Conservation (phyloP, 1,140 invertebrate genomes). For the Neodiprion lecontei region DNA sequence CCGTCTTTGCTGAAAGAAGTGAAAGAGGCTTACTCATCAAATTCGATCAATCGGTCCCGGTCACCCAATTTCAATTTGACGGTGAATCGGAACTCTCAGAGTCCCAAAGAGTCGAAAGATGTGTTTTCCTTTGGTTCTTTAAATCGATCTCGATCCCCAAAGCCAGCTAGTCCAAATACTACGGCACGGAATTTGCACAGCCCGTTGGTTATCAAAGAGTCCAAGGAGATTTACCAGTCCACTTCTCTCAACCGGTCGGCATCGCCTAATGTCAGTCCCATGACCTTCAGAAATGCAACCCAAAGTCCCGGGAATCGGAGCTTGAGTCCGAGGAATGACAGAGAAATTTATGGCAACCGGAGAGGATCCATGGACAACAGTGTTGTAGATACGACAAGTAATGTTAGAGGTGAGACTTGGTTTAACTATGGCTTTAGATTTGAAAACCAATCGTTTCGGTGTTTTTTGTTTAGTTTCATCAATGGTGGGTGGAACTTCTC, state of each 20-base stretch:
- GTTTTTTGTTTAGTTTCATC: conserved; percentile 64
- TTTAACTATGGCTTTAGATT: background rate
- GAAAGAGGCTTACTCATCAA: conserved; percentile 49
- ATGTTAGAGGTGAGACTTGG: conserved; percentile 61
- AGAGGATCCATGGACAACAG: conserved; percentile 48
- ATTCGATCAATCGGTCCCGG: conserved; percentile 47
- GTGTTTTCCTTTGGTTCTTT: conserved; percentile 32
- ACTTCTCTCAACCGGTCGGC: conserved; percentile 48
- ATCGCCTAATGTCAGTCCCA: conserved; percentile 48
- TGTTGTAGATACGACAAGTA: conserved; percentile 72
- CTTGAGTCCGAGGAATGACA: conserved; percentile 57
- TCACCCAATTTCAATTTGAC: conserved; percentile 38
- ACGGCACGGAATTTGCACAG: conserved; percentile 45
- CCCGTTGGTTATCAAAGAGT: conserved; percentile 53
- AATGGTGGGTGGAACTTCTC: conserved; percentile 66
- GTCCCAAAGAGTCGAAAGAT: conserved; percentile 41
- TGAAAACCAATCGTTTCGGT: conserved; percentile 19
- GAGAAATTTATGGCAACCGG: conserved; percentile 50
- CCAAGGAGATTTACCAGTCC: conserved; percentile 49
- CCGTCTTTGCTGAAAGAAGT: conserved; percentile 54
- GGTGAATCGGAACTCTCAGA: conserved; percentile 32
- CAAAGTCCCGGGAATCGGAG: conserved; percentile 52
- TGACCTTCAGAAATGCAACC: conserved; percentile 33
- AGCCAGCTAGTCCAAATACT: conserved; percentile 28
- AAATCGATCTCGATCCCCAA: conserved; percentile 31